Evolutionary conservation across 2,113 vertebrate genomes (phyloP).

Genomic region (Pelodiscus sinensis): DNA sequence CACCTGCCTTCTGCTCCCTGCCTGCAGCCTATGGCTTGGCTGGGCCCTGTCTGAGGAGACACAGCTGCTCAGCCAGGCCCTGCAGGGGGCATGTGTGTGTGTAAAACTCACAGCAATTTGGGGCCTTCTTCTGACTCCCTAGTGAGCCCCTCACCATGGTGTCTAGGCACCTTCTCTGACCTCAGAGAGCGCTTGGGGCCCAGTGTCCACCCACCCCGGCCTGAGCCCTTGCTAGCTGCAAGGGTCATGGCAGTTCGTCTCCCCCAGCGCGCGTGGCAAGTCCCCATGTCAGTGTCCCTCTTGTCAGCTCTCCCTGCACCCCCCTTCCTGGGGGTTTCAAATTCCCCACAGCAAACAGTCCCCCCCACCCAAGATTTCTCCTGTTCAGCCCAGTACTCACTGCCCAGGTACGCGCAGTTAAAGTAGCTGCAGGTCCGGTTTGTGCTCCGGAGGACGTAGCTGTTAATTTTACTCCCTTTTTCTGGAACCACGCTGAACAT

Average conservation of each 20-base stretch:
- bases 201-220: not conserved
- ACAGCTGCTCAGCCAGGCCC: not conserved
- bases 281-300: not conserved
- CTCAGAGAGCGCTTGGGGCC: not conserved
- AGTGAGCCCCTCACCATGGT: not conserved
- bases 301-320: not conserved
- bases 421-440: slow-evolving; percentile 67
- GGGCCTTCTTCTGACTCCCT: not conserved
- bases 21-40: not conserved
- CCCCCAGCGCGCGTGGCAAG: not conserved
- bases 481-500: not conserved
- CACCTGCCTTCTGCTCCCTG: not conserved
- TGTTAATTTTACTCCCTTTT: not conserved
- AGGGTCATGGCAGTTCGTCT: not conserved
- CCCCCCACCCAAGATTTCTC: not conserved
- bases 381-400: slow-evolving; percentile 30
- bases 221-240: not conserved
- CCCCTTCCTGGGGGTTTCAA: not conserved
- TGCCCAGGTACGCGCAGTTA: slow-evolving; percentile 64
- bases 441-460: slow-evolving; percentile 51
- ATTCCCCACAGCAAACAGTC: not conserved
- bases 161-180: not conserved
- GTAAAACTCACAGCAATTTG: not conserved
- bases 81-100: not conserved
- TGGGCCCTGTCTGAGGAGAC: not conserved